Base-by-base conservation (phyloP, 2,797 vertebrate species). In the Muraenolepis orangiensis region DNA sequence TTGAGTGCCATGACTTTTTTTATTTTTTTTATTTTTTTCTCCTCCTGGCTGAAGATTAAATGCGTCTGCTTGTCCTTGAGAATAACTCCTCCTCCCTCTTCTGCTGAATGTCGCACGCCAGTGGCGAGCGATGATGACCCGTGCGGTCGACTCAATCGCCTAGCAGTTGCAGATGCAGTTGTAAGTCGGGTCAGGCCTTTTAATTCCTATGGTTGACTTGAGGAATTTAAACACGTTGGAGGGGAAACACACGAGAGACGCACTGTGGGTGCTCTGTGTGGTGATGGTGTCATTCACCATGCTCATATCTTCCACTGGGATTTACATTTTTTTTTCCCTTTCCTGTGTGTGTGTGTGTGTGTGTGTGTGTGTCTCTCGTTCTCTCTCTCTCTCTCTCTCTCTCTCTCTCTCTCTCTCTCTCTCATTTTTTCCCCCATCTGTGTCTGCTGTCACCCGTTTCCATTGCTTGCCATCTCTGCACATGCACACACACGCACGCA, bases 401-500 rank as follows among this genome's bases (percentile, higher is more conserved):
- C 32, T 36, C 6, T 26, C 23, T 38, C 31, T 69, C 12, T 3
- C 61, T 23, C n/a, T 11, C 23, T 2, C n/a, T 26, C 14, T 36
- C 68, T 69, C 7, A n/a, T 34, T 69, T 32, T 36, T 31, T 10
- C 66, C 4, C 18, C 28, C 16, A 10, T 36, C 31, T 38, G 69
- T 14, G 70, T 30, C 38, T 46, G 12, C 13, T 28, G 6, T 40
- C 28, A 18, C 12, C 23, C 13, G 6, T 51, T 71, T 51, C 36
- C 32, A 32, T 36, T 70, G 8, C 31, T 71, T 26, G 38, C 28
- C 8, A 28, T 40, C 72, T 38, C 72, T 8, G n/a, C 76, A 80
- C 77, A 78, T n/a, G n/a, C n/a, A 68, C 70, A 46, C 71, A 74
- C n/a, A 40, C 68, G 51, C 72, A 42, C 66, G 8, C 38, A 32